Evolutionary conservation across 2,113 vertebrate genomes (phyloP), one percentile per base, ranked within the genome.

Genomic region (Lichenostomus cassidix): DNA sequence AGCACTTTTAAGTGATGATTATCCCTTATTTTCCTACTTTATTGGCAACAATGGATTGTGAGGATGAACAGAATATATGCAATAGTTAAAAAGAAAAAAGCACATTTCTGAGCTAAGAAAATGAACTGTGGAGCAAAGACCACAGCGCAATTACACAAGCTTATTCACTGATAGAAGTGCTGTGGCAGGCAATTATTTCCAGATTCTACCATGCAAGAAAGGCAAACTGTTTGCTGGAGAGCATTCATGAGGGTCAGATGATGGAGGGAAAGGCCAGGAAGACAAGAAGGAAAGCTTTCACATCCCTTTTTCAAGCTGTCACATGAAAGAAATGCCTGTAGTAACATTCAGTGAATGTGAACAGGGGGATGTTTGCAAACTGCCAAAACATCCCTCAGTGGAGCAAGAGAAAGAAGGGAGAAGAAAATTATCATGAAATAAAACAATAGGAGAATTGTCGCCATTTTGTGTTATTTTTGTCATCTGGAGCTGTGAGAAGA

Each of bases 301-400:
- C 84, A 87, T 94, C 47, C 59, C 79, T 94, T 96, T 97, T 96
- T 95, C 91, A 97, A 95, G 89, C 83, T 96, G 96, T 97, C 95
- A 95, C 90, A 92, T 95, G 94, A 96, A 97, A 97, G 85, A 91
- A 92, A 88, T 77, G 79, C 89, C 81, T 95, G 39, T 75, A 94
- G 95, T 94, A 94, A 97, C 91, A 86, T 82, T 91, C 87, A 83
- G 49, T 74, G 88, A 92, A 96, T 96, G 90, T 91, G 95, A 94
- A 80, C 62, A 81, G 94, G 93, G 62, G 47, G 87, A 69, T 81
- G 74, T 94, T 94, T 76, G 55, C 83, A 89, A 92, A 89, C 50
- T 93, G 81, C 76, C 87, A 95, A 89, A 92, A 76, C 0, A 0
- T 79, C 87, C 63, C 59, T 80, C 35, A 35, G 67, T 53, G 62